Percentiles rank a stretch among this genome's conserved stretches.
Evolutionary conservation across 1,140 invertebrate species (phyloP).

Genomic region (Tetranychus urticae): DNA sequence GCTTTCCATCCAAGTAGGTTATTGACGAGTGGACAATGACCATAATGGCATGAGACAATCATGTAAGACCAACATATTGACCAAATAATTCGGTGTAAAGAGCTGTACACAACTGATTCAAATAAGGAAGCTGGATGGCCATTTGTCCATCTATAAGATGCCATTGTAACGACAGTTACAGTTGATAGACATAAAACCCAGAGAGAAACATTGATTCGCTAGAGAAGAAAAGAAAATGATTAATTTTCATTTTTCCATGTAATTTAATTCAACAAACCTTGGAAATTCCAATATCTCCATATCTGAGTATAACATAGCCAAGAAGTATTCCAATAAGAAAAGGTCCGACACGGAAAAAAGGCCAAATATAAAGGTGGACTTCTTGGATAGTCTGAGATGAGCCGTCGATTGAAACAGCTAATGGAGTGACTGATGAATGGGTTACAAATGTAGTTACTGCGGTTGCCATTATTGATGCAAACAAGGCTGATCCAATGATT

Average conservation of each 20-base stretch:
- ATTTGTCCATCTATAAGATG: not conserved
- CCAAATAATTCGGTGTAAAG: not conserved
- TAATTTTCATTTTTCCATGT: not conserved
- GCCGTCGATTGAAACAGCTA: not conserved
- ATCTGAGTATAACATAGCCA: not conserved
- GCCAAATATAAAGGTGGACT: not conserved
- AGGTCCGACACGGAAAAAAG: not conserved
- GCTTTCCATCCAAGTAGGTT: constrained; percentile 6
- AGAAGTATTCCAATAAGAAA: not conserved
- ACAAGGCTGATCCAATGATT: not conserved
- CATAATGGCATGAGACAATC: not conserved
- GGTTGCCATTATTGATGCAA: not conserved
- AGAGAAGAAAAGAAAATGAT: not conserved
- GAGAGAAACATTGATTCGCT: not conserved
- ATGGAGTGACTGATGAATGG: not conserved
- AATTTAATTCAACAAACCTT: not conserved
- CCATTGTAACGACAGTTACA: not conserved
- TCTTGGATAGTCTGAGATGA: not conserved
- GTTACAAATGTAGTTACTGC: not conserved
- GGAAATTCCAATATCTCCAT: not conserved
- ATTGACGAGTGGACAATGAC: not conserved
- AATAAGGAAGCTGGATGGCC: not conserved
- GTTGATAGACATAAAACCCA: not conserved
- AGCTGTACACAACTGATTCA: not conserved
- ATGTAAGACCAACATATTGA: not conserved